phyloP scores from a whole-genome alignment of 2,888 invertebrate genomes.

The Drosophila affinis region DNA sequence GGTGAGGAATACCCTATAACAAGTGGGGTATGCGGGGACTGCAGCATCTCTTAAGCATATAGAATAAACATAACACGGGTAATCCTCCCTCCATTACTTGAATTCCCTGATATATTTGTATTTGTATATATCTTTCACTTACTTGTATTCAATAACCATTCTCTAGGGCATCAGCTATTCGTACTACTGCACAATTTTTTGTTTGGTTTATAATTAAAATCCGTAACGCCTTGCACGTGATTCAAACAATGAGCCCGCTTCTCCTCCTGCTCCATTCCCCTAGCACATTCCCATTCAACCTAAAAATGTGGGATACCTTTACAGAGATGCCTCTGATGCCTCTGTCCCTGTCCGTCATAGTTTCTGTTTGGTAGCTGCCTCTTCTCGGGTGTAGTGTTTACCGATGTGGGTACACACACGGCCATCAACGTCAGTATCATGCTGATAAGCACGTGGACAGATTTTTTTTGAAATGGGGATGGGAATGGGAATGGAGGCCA shows the following conservation, averaged over 20 bases:
- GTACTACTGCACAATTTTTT: background rate
- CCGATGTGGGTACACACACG: conserved; percentile 17
- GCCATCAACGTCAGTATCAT: conserved; percentile 18
- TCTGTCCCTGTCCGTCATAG: background rate
- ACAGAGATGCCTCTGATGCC: conserved; percentile 5
- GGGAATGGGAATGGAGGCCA: background rate
- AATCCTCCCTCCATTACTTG: too few relatives aligned
- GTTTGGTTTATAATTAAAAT: conserved; percentile 32
- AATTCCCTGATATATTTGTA: too few relatives aligned
- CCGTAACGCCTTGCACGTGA: conserved; percentile 41
- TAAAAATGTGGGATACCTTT: conserved; percentile 2
- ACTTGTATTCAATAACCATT: background rate
- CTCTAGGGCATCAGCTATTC: background rate
- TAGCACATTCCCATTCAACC: background rate
- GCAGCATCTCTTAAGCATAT: background rate
- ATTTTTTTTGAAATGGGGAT: conserved; percentile 1
- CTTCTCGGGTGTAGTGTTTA: conserved; percentile 11
- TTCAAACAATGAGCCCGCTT: conserved; percentile 40
- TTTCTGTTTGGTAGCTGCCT: conserved; percentile 15
- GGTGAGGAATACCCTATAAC: conserved; percentile 5
- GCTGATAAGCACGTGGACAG: conserved; percentile 59
- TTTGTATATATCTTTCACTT: background rate
- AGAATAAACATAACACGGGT: too few relatives aligned
- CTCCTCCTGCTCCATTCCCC: background rate
- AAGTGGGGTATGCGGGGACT: background rate